Conservation (phyloP, 2,888 invertebrate species). For the Anagyrus pseudococci region DNA sequence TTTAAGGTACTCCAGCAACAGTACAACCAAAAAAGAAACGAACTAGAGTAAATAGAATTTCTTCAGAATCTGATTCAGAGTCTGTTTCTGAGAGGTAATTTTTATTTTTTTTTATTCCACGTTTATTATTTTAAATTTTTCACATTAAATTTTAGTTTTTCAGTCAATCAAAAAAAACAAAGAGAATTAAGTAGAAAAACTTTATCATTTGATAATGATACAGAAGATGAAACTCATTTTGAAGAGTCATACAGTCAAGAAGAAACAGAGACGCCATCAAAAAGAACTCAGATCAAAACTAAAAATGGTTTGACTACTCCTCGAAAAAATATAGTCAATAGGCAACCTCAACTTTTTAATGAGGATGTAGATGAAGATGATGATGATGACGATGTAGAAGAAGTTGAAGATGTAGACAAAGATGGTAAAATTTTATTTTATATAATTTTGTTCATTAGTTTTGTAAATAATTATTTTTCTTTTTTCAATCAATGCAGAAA, state of each 20-base stretch:
- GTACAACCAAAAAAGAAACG: constrained; percentile 2
- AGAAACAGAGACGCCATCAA: neutral
- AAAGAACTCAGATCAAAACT: neutral
- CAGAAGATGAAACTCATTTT: neutral
- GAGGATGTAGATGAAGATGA: no score
- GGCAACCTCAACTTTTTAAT: neutral
- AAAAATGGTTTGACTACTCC: neutral
- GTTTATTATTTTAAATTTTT: neutral
- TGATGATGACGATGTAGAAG: no score
- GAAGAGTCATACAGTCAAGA: neutral
- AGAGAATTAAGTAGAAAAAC: neutral
- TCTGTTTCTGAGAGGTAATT: constrained; percentile 29
- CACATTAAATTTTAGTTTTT: constrained; percentile 6
- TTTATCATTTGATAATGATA: neutral
- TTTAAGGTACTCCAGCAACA: constrained; percentile 27
- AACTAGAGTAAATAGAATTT: neutral
- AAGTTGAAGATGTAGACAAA: no score
- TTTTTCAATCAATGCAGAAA: no score
- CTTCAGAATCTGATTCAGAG: constrained; percentile 30
- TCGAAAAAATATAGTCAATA: neutral
- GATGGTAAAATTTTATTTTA: no score
- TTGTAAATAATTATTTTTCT: no score
- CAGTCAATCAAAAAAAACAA: neutral
- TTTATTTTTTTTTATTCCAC: neutral
- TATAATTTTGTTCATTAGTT: no score